A percentile compares a stretch with the other conserved stretches of the same genome.
Conservation (phyloP, 2,113 vertebrate species). For the Ictalurus furcatus region DNA sequence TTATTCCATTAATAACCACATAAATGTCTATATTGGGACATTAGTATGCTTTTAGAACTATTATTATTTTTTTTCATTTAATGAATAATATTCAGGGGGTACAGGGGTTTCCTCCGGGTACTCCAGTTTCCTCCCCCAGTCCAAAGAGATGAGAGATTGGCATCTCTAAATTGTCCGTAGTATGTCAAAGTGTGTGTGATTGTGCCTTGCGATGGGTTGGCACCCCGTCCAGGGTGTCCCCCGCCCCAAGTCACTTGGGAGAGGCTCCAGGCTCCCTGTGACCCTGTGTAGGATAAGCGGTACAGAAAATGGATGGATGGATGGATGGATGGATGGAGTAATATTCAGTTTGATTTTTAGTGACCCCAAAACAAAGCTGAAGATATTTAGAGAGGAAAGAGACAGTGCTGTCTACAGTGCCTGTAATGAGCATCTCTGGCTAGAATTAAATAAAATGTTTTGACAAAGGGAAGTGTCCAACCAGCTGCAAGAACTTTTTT, state of each 20-base stretch:
- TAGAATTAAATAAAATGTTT: not conserved
- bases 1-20: not conserved
- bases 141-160: too few relatives aligned
- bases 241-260: too few relatives aligned
- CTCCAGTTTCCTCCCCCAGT: too few relatives aligned
- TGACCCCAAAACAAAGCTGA: not conserved
- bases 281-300: too few relatives aligned
- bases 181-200: too few relatives aligned
- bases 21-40: not conserved
- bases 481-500: not conserved
- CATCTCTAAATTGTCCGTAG: too few relatives aligned
- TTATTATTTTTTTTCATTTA: not conserved
- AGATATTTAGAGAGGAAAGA: not conserved
- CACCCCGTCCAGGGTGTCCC: too few relatives aligned
- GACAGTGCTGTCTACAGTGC: not conserved
- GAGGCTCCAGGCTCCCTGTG: too few relatives aligned
- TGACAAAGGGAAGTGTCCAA: not conserved
- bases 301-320: too few relatives aligned
- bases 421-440: not conserved
- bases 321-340: too few relatives aligned
- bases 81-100: not conserved
- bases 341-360: not conserved
- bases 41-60: not conserved
- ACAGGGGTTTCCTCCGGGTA: too few relatives aligned
- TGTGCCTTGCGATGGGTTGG: too few relatives aligned